Evolutionary conservation across 2,888 invertebrate genomes (phyloP).

Genomic region (Phalera bucephala): DNA sequence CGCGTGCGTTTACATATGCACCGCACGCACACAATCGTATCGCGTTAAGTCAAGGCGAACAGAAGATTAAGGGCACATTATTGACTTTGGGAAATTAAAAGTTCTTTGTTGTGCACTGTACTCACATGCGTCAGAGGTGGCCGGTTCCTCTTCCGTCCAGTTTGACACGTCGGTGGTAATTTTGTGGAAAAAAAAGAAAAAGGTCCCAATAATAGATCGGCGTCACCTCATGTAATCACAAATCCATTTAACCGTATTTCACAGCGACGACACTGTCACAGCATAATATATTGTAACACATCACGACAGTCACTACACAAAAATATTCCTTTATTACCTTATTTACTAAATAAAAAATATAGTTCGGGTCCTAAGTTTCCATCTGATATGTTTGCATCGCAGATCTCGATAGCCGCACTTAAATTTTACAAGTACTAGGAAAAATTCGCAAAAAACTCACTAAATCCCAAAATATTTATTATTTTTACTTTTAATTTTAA

Average conservation of each 20-base stretch:
- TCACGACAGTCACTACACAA: constrained; percentile 69
- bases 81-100: constrained; percentile 38
- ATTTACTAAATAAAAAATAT: constrained; percentile 59
- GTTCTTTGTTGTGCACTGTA: constrained; percentile 51
- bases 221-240: constrained; percentile 69
- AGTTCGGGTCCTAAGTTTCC: constrained; percentile 80
- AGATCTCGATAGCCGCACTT: constrained; percentile 42
- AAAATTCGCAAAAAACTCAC: constrained; percentile 69
- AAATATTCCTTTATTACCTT: constrained; percentile 56
- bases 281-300: constrained; percentile 63
- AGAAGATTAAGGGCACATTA: constrained; percentile 63
- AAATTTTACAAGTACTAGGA: too few species aligned
- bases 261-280: constrained; percentile 68
- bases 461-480: constrained; percentile 63
- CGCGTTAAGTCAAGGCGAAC: constrained; percentile 52
- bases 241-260: constrained; percentile 64
- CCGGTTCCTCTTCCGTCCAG: constrained; percentile 80
- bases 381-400: constrained; percentile 78
- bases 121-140: constrained; percentile 82
- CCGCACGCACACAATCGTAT: constrained; percentile 46
- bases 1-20: constrained; percentile 44
- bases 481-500: constrained; percentile 30
- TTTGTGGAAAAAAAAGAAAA: constrained; percentile 68
- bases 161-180: constrained; percentile 82
- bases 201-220: constrained; percentile 60